Evolutionary conservation across 2,888 invertebrate genomes (phyloP).

Genomic region (Eremobia ochroleuca): DNA sequence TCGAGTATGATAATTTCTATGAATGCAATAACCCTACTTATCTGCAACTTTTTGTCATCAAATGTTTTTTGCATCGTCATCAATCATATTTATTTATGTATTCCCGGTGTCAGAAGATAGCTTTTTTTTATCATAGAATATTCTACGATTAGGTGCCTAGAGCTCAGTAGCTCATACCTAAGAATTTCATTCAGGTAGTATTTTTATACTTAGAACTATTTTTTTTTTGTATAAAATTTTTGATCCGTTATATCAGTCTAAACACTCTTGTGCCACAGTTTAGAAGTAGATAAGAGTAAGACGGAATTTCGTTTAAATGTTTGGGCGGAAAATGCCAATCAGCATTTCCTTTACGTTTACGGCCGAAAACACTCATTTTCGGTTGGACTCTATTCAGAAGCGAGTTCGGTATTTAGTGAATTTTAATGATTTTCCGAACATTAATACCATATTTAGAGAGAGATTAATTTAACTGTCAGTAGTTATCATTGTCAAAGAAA

Average conservation of each 20-base stretch:
- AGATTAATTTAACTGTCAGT: background rate
- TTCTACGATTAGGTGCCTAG: background rate
- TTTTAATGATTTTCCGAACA: background rate
- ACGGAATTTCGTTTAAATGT: too few relatives aligned
- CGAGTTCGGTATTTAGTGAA: background rate
- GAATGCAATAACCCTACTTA: conserved; percentile 17
- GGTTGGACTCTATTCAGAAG: background rate
- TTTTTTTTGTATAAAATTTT: too few relatives aligned
- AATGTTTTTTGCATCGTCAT: conserved; percentile 32
- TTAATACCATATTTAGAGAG: background rate
- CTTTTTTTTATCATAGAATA: background rate
- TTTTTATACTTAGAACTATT: too few relatives aligned
- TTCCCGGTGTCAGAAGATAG: conserved; percentile 30
- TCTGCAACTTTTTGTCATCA: conserved; percentile 38
- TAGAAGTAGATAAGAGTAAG: too few relatives aligned
- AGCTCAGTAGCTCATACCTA: too few relatives aligned
- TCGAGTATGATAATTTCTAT: conserved; percentile 29
- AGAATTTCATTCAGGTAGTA: too few relatives aligned
- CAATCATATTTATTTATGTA: conserved; percentile 20
- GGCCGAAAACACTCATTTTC: too few relatives aligned
- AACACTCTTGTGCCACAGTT: too few relatives aligned
- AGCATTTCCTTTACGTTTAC: too few relatives aligned
- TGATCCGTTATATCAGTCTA: too few relatives aligned
- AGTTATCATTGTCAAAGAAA: background rate
- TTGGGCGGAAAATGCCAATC: too few relatives aligned